A percentile compares a stretch with the other conserved stretches of the same genome.
Conservation (phyloP, 2,888 invertebrate genomes). For the Lochmaea crataegi region DNA sequence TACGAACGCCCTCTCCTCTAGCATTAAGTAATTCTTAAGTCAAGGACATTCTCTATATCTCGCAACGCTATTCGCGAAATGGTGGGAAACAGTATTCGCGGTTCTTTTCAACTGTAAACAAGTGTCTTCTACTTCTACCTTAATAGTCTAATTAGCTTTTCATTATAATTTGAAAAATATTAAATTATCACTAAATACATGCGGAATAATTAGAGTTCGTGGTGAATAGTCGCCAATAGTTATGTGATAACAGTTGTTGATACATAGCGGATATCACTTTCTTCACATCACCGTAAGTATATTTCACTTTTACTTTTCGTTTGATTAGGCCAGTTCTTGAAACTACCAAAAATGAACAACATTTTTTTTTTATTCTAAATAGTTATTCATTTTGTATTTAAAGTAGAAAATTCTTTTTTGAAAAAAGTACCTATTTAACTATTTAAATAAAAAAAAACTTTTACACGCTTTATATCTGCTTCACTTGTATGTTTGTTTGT, state of each 20-base stretch:
- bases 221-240: neutral
- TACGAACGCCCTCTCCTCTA: conserved; percentile 24
- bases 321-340: neutral
- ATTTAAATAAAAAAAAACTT: no score
- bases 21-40: conserved; percentile 25
- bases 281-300: conserved; percentile 5
- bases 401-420: no score
- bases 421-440: no score
- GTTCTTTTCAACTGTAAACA: conserved; percentile 17
- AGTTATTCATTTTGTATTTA: no score
- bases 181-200: neutral
- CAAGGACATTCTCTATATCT: conserved; percentile 25
- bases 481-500: no score
- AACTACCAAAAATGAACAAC: neutral
- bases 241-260: conserved; percentile 14
- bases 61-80: conserved; percentile 14
- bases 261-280: conserved; percentile 14
- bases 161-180: no score
- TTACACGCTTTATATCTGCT: no score
- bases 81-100: conserved; percentile 22
- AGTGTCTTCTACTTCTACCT: no score
- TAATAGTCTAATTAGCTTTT: no score
- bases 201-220: neutral
- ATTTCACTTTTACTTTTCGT: conserved; percentile 16
- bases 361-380: no score